These are phyloP conservation scores for Ageneiosus marmoratus DNA, from an alignment of 2,113 vertebrate genomes.

Conservation along the genomic window DNA sequence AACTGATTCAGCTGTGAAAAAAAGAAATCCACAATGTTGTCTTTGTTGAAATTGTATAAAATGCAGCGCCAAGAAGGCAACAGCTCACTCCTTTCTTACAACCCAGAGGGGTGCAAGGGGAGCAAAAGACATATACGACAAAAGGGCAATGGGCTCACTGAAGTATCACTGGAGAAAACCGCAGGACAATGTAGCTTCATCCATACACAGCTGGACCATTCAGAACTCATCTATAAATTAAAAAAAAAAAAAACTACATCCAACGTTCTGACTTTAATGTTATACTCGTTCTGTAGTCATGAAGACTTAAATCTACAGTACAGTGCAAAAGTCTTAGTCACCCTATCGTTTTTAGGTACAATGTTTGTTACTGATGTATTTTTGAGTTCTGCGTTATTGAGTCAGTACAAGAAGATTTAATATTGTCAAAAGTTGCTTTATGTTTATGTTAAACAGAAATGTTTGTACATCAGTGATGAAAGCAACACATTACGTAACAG, in stretches of 20 bases:
- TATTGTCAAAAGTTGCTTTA: too few relatives aligned
- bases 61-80: constrained; percentile 55
- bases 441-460: too few relatives aligned
- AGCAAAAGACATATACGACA: constrained; percentile 51
- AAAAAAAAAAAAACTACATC: not conserved
- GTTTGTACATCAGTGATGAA: too few relatives aligned
- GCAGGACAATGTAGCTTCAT: constrained; percentile 37
- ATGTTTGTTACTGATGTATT: too few relatives aligned
- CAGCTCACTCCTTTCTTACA: constrained; percentile 48
- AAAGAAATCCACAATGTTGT: constrained; percentile 49
- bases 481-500: too few relatives aligned
- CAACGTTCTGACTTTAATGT: not conserved
- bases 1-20: constrained; percentile 44
- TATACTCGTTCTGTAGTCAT: not conserved
- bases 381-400: too few relatives aligned
- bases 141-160: constrained; percentile 52
- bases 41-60: constrained; percentile 59
- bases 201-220: constrained; percentile 46
- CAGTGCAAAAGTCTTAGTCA: too few relatives aligned
- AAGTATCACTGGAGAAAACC: constrained; percentile 51
- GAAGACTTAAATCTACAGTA: not conserved
- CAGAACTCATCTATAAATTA: constrained; percentile 30
- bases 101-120: constrained; percentile 49
- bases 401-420: too few relatives aligned
- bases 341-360: too few relatives aligned